A percentile compares a stretch with the other conserved stretches of the same genome.
phyloP scores from a whole-genome alignment of 1,140 invertebrate genomes.

The Muscidifurax raptorellus region DNA sequence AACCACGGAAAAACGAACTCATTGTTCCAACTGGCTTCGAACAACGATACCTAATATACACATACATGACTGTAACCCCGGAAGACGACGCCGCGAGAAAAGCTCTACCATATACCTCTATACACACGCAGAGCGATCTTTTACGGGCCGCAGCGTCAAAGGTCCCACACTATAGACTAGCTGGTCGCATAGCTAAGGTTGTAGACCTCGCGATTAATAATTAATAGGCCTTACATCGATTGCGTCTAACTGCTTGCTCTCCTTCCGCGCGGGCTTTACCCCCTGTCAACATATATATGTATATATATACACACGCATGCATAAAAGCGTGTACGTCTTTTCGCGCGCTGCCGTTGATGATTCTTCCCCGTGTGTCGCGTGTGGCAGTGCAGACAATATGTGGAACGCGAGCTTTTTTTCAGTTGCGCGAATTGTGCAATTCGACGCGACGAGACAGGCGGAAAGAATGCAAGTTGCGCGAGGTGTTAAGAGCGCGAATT shows the following conservation, averaged over 20 bases:
- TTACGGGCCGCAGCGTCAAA: background rate
- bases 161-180: background rate
- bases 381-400: too few relatives aligned
- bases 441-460: too few relatives aligned
- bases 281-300: background rate
- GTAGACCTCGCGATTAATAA: slow-evolving; percentile 67
- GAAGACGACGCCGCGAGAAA: background rate
- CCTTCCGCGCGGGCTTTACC: background rate
- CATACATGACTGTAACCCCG: background rate
- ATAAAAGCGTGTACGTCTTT: background rate
- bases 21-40: too few relatives aligned
- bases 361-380: too few relatives aligned
- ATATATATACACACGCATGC: background rate
- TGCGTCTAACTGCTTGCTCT: slow-evolving; percentile 61
- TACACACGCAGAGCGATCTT: background rate
- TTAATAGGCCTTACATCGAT: slow-evolving; percentile 68
- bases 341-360: too few relatives aligned
- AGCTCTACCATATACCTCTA: too few relatives aligned
- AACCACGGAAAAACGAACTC: too few relatives aligned
- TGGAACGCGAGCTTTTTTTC: too few relatives aligned
- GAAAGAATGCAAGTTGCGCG: too few relatives aligned
- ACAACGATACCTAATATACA: too few relatives aligned
- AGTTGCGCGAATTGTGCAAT: too few relatives aligned
- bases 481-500: too few relatives aligned
- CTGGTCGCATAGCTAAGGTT: slow-evolving; percentile 57